Conservation (phyloP, 2,888 invertebrate genomes). For the Drosophila meridiana region DNA sequence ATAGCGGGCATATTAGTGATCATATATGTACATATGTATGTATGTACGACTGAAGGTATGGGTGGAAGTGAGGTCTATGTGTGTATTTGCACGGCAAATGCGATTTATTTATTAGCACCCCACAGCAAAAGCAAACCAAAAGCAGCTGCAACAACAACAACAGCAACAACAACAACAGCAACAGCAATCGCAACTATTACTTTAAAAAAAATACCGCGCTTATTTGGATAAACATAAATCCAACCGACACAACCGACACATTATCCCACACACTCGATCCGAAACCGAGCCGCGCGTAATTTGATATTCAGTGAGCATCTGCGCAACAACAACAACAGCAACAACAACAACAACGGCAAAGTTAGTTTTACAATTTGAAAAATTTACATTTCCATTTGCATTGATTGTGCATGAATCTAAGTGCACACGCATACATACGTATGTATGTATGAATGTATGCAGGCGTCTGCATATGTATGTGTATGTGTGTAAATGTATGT, state of each 20-base stretch:
- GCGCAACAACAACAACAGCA: slow-evolving; percentile 24
- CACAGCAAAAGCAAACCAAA: slow-evolving; percentile 60
- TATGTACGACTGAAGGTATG: background rate
- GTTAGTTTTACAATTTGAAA: slow-evolving; percentile 54
- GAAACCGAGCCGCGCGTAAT: slow-evolving; percentile 56
- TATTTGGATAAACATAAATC: slow-evolving; percentile 73
- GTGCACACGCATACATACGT: slow-evolving; percentile 27
- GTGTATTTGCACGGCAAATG: slow-evolving; percentile 50
- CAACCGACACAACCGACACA: slow-evolving; percentile 56
- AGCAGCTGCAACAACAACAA: slow-evolving; percentile 43
- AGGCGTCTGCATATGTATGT: background rate
- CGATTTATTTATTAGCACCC: slow-evolving; percentile 82
- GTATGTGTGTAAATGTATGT: slow-evolving; percentile 18
- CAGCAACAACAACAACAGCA: slow-evolving; percentile 35
- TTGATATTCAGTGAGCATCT: slow-evolving; percentile 77
- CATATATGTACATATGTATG: background rate
- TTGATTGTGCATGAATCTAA: slow-evolving; percentile 82
- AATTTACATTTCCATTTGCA: slow-evolving; percentile 79
- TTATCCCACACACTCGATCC: slow-evolving; percentile 50
- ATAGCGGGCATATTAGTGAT: slow-evolving; percentile 31
- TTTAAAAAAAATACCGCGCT: slow-evolving; percentile 72
- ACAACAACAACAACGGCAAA: slow-evolving; percentile 18
- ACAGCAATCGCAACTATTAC: slow-evolving; percentile 55
- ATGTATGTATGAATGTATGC: background rate
- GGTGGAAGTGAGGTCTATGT: background rate